Evolutionary conservation across 1,140 invertebrate genomes (phyloP).

Genomic region (Lethrus apterus): DNA sequence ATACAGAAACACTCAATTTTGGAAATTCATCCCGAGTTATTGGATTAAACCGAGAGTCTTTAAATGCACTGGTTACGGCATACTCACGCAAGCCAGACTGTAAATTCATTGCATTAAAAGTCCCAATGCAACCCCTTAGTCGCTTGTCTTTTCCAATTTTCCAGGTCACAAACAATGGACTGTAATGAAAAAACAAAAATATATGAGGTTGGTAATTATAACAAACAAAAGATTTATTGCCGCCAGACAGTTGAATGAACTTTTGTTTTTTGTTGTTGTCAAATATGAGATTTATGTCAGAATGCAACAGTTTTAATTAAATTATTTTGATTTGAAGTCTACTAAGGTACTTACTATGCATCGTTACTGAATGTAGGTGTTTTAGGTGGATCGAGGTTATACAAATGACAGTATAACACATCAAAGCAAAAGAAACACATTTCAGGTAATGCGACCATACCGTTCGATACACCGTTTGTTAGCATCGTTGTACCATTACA

Average conservation of each 20-base stretch:
- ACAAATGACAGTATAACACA: constrained; percentile 87
- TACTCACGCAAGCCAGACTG: constrained; percentile 92
- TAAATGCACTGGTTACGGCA: constrained; percentile 94
- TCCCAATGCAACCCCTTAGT: constrained; percentile 90
- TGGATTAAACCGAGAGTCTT: constrained; percentile 94
- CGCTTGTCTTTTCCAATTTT: constrained; percentile 89
- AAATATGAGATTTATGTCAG: too few species aligned
- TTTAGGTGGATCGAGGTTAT: constrained; percentile 85
- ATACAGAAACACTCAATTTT: constrained; percentile 89
- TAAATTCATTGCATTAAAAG: constrained; percentile 90
- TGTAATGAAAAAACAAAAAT: constrained; percentile 49
- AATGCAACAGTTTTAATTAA: background rate
- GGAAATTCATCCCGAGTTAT: constrained; percentile 91
- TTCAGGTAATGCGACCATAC: constrained; percentile 77
- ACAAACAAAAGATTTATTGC: too few species aligned
- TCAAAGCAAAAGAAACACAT: constrained; percentile 99
- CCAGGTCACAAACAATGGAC: constrained; percentile 98
- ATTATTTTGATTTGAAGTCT: background rate
- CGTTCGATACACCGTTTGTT: constrained; percentile 36
- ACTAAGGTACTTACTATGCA: constrained; percentile 86
- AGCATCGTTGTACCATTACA: constrained; percentile 44
- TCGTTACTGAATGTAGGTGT: constrained; percentile 89
- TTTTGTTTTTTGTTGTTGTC: background rate
- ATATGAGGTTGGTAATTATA: background rate
- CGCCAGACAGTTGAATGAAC: constrained; percentile 36